Evolutionary conservation across 1,140 invertebrate genomes (phyloP).

Genomic region (Listronotus oregonensis): DNA sequence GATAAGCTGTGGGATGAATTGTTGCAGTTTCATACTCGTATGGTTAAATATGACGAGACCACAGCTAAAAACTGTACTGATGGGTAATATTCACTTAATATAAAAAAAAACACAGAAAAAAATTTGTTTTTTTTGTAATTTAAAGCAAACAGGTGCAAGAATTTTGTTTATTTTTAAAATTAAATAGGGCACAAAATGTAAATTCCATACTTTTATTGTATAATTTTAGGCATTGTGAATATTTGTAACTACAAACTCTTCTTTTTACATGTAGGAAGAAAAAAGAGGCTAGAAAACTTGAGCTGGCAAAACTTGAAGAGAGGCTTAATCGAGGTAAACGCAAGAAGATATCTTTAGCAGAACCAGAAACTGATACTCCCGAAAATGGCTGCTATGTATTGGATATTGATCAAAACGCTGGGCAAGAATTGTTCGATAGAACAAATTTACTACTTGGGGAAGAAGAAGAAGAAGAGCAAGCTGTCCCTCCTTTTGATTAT

Average conservation of each 20-base stretch:
- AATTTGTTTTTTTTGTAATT: no score
- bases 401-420: conserved; percentile 5
- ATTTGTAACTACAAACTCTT: no score
- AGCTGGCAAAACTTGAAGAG: conserved; percentile 34
- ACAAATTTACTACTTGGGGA: conserved; percentile 7
- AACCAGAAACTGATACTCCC: conserved; percentile 4
- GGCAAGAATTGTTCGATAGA: conserved; percentile 13
- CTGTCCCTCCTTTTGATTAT: conserved; percentile 2
- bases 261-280: conserved; percentile 4
- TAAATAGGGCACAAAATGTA: neutral
- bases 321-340: conserved; percentile 35
- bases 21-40: conserved; percentile 36
- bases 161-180: neutral
- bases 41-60: conserved; percentile 36
- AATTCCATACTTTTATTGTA: no score
- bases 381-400: conserved; percentile 6
- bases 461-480: neutral
- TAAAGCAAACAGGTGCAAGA: no score
- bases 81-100: conserved; percentile 3
- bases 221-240: no score
- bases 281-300: conserved; percentile 26
- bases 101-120: no score
- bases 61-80: conserved; percentile 25
- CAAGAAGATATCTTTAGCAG: conserved; percentile 34
- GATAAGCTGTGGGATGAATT: conserved; percentile 50